Conservation (phyloP, 92 coral and sea anemone genomes). For the Pocillopora grandis region DNA sequence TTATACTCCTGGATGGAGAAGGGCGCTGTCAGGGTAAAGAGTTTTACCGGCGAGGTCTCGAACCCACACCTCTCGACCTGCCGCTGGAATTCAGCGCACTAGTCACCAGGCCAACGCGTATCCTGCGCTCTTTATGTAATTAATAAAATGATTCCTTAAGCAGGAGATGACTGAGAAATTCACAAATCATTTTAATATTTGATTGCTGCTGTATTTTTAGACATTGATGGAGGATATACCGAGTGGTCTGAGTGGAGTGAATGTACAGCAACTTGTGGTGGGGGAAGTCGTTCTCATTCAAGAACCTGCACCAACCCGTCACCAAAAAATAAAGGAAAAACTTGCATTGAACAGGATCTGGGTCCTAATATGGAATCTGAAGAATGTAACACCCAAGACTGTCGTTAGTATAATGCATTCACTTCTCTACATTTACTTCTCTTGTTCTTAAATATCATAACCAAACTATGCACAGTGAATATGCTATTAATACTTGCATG, state of each 20-base stretch:
- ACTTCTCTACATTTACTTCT: not conserved
- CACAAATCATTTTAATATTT: too few species aligned
- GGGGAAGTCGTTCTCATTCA: not conserved
- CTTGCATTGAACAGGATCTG: conserved; percentile 6
- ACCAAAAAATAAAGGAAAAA: conserved; percentile 19
- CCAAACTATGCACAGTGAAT: too few species aligned
- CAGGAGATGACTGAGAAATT: too few species aligned
- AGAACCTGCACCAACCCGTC: conserved; percentile 32
- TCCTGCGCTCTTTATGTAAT: too few species aligned
- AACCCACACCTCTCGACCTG: too few species aligned
- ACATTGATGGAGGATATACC: not conserved
- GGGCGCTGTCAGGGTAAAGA: too few species aligned
- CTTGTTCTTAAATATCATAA: not conserved
- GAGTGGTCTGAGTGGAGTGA: conserved; percentile 21
- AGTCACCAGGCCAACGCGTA: too few species aligned
- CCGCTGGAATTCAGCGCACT: too few species aligned
- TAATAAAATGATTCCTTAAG: too few species aligned
- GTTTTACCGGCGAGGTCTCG: too few species aligned
- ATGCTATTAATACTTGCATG: too few species aligned
- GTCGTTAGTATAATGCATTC: not conserved
- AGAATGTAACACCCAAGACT: conserved; percentile 3
- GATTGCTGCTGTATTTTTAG: conserved; percentile 19
- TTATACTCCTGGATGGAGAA: too few species aligned
- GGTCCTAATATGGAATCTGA: not conserved
- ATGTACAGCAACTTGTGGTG: conserved; percentile 36